Conservation (phyloP, 2,888 invertebrate species). For the Clusia tigrina region DNA sequence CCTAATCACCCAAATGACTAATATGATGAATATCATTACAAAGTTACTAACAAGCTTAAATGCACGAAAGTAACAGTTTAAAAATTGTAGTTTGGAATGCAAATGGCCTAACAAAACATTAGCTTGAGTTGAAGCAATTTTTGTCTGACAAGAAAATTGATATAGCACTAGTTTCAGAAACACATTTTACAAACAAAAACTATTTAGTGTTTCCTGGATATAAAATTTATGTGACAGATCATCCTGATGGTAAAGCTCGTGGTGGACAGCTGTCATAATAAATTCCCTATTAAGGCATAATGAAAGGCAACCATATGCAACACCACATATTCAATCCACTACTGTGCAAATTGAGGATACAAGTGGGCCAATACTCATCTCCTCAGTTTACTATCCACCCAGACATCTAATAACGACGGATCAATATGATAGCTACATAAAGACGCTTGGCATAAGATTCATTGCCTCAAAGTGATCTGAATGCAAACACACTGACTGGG, state of each 20-base stretch:
- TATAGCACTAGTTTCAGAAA: not conserved
- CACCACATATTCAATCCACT: conserved; percentile 7
- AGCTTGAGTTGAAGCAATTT: too few relatives aligned
- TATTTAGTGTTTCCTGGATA: not conserved
- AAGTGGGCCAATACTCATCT: not conserved
- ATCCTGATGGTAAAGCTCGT: conserved; percentile 7
- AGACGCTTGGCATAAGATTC: too few relatives aligned
- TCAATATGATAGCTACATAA: conserved; percentile 1
- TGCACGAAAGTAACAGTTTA: too few relatives aligned
- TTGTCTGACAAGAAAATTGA: too few relatives aligned
- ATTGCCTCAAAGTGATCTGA: too few relatives aligned
- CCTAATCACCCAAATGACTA: too few relatives aligned
- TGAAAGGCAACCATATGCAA: not conserved
- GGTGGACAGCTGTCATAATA: not conserved
- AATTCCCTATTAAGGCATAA: not conserved
- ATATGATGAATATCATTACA: too few relatives aligned
- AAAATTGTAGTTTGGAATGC: too few relatives aligned
- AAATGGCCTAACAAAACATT: too few relatives aligned
- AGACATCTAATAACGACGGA: not conserved
- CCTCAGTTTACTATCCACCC: not conserved
- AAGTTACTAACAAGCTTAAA: too few relatives aligned
- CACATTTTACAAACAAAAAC: conserved; percentile 7
- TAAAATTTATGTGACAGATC: not conserved
- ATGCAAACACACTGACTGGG: conserved; percentile 16
- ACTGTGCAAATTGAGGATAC: conserved; percentile 12